Base-by-base conservation (phyloP, 2,797 vertebrate genomes). In the Falco rusticolus region DNA sequence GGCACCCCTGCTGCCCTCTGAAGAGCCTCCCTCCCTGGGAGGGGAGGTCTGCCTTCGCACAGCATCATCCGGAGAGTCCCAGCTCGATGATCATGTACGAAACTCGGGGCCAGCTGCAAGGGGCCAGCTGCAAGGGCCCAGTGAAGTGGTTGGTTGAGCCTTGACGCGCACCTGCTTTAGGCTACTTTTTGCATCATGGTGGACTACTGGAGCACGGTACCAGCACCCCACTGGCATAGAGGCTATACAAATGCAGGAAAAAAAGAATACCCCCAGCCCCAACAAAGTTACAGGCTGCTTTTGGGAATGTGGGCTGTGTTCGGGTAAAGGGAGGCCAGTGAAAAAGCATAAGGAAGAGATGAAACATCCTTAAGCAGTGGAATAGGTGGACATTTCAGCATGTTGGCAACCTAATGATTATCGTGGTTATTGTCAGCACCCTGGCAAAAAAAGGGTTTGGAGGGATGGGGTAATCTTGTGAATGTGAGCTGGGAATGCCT, bases 181-280 rank as follows among this genome's bases (percentile, higher is more conserved):
- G 37, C 26, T 68, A 16, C 22, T 20, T 51, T 61, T 51, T 47
- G 41, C 34, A 5, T 31, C 53, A 0, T 9, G 56, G 11, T 34
- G 53, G 34, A 24, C 14, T 50, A 2, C 20, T 1, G 1, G 41
- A 33, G 48, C 18, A 4, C 0, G 3, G 19, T 37, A 24, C 33
- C 48, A 10, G 31, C 22, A 2, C 16, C 21, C 7, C 0, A 1
- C 43, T 28, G 60, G 11, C 1, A 1, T n/a, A 34, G 69, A 15
- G 51, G 25, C 57, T n/a, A 20, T 28, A 11, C 26, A 25, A 51
- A 12, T 5, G 28, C 28, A 16, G 60, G 39, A 21, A 5, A 11
- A 13, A 33, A 64, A 56, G 28, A 22, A n/a, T 25, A 22, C 5
- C 14, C 14, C 5, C 13, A 20, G 15, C 19, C 17, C 10, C 17